Evolutionary conservation across 2,113 vertebrate genomes (phyloP).

Genomic region (Mungos mungo): DNA sequence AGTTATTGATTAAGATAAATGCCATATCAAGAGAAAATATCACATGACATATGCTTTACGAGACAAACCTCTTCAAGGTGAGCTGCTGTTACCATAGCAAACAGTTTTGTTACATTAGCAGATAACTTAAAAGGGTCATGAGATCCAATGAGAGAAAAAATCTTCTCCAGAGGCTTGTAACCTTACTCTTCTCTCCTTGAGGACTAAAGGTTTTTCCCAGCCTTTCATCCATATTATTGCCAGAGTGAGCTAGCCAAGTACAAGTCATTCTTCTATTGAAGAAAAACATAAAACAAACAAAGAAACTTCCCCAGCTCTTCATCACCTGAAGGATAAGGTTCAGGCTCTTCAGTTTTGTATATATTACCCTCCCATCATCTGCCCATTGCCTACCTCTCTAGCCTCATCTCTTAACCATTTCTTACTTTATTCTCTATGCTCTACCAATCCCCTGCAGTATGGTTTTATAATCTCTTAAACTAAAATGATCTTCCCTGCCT

Average conservation of each 20-base stretch:
- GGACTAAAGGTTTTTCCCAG: neutral
- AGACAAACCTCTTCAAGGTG: slow-evolving; percentile 41
- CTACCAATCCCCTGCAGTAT: neutral
- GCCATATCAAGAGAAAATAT: slow-evolving; percentile 47
- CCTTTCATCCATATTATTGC: neutral
- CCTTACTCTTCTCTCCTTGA: neutral
- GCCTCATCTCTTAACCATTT: slow-evolving; percentile 7
- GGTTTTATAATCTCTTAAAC: slow-evolving; percentile 27
- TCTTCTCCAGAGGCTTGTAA: slow-evolving; percentile 35
- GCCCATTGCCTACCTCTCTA: neutral
- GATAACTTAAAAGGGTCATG: slow-evolving; percentile 32
- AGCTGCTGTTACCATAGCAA: slow-evolving; percentile 47
- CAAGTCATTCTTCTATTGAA: slow-evolving; percentile 13
- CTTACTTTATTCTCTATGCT: slow-evolving; percentile 24
- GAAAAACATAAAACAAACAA: slow-evolving; percentile 36
- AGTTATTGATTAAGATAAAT: slow-evolving; percentile 46
- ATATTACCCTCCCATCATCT: neutral
- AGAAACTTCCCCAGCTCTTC: neutral
- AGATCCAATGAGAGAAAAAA: neutral
- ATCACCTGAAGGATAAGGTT: neutral
- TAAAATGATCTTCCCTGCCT: neutral
- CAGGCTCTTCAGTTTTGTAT: slow-evolving; percentile 2
- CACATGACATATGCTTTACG: neutral
- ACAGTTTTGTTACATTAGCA: slow-evolving; percentile 28
- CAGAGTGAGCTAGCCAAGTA: neutral